These are phyloP conservation scores for Dicyrtoma fusca DNA, from an alignment of 2,888 invertebrate genomes.

Conservation along the genomic window DNA sequence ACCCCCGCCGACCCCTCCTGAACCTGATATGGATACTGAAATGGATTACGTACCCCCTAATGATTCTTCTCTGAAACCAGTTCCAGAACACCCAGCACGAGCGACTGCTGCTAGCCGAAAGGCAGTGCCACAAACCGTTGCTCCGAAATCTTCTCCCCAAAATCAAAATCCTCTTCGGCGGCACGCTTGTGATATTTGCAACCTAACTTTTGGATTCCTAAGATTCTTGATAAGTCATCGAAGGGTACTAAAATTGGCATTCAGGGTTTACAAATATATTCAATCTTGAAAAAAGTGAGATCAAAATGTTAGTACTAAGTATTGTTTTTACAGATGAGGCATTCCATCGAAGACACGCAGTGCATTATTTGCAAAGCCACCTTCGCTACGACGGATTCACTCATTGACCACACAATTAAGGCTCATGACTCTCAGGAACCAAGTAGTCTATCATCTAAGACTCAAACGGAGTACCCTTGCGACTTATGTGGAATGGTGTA, in stretches of 20 bases:
- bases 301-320: too few relatives aligned
- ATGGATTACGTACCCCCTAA: neutral
- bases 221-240: slow-evolving; percentile 13
- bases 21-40: slow-evolving; percentile 10
- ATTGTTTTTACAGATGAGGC: slow-evolving; percentile 13
- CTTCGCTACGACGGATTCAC: neutral
- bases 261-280: too few relatives aligned
- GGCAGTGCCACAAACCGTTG: neutral
- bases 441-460: too few relatives aligned
- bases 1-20: neutral
- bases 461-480: slow-evolving; percentile 13
- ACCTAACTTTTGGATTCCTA: slow-evolving; percentile 10
- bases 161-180: too few relatives aligned
- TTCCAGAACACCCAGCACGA: neutral
- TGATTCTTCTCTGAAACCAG: neutral
- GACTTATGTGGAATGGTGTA: slow-evolving; percentile 22
- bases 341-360: slow-evolving; percentile 17
- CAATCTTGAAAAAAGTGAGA: too few relatives aligned
- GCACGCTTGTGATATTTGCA: slow-evolving; percentile 13
- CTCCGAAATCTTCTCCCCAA: too few relatives aligned
- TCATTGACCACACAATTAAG: slow-evolving; percentile 8
- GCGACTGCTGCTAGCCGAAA: neutral
- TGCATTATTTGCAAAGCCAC: slow-evolving; percentile 9
- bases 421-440: neutral
- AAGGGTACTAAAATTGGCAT: slow-evolving; percentile 14